Percentiles rank a stretch among this genome's conserved stretches.
Evolutionary conservation across 2,888 invertebrate genomes (phyloP).

Genomic region (Megalurothrips usitatus): DNA sequence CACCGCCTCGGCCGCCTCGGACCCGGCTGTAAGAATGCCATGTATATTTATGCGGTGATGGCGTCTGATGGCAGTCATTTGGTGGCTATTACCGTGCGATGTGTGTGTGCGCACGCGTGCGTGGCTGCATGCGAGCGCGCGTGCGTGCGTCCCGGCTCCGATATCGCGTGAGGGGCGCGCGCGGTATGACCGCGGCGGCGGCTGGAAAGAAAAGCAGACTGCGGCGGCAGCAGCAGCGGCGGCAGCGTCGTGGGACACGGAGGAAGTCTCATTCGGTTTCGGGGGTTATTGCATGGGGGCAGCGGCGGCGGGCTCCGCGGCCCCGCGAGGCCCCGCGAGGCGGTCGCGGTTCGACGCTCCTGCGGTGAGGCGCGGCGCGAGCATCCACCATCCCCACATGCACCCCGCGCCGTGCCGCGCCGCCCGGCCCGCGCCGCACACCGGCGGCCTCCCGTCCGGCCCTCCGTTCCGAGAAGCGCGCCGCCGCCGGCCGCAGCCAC

Average conservation of each 20-base stretch:
- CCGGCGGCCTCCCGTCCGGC: not conserved
- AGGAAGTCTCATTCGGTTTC: not conserved
- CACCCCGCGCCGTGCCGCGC: not conserved
- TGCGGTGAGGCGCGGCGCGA: not conserved
- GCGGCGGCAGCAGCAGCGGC: not conserved
- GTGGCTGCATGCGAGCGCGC: not conserved
- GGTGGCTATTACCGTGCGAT: conserved; percentile 1
- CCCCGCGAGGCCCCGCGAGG: not conserved
- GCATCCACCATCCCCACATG: not conserved
- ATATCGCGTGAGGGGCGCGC: not conserved
- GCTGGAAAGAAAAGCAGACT: not conserved
- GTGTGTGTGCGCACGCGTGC: not conserved
- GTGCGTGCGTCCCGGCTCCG: no score
- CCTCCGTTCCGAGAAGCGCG: not conserved
- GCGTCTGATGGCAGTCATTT: conserved; percentile 19
- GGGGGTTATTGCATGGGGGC: not conserved
- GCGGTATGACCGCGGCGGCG: not conserved
- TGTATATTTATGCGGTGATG: conserved; percentile 9
- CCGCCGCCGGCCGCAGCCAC: not conserved
- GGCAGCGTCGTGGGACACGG: not conserved
- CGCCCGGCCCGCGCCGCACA: not conserved
- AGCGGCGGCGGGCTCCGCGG: not conserved
- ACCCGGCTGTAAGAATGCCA: conserved; percentile 1
- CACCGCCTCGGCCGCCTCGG: no score
- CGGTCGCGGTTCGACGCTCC: not conserved